Percentiles rank a stretch among this genome's conserved stretches.
phyloP scores from a whole-genome alignment of 2,888 invertebrate genomes.

The Cheilosia vulpina region DNA sequence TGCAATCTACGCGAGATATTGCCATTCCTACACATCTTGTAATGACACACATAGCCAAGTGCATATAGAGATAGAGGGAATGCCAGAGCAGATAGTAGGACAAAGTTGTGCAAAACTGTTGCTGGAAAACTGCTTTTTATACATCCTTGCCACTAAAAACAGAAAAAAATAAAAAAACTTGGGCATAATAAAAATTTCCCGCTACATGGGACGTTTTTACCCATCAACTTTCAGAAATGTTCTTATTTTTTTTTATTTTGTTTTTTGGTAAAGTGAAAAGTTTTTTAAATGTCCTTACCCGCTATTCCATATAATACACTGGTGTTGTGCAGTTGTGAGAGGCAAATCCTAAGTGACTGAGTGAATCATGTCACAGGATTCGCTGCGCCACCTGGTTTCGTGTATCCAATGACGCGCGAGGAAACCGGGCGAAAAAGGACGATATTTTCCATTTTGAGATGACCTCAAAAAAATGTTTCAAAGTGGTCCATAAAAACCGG shows the following conservation, averaged over 20 bases:
- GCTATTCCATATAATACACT: conserved; percentile 2
- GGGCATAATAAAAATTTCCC: conserved; percentile 67
- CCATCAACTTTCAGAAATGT: conserved; percentile 5
- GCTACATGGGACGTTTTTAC: conserved; percentile 45
- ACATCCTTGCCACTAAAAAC: conserved; percentile 30
- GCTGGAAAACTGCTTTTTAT: conserved; percentile 51
- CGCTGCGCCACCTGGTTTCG: conserved; percentile 63
- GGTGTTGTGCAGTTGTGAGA: conserved; percentile 47
- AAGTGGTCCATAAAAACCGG: conserved; percentile 62
- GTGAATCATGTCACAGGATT: conserved; percentile 66
- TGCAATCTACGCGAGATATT: conserved; percentile 68
- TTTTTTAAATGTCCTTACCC: conserved; percentile 53
- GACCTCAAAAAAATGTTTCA: conserved; percentile 57
- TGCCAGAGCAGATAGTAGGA: conserved; percentile 10
- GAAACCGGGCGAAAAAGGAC: conserved; percentile 13
- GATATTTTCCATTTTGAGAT: conserved; percentile 45
- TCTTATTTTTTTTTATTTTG: conserved; percentile 15
- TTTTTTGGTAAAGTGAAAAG: conserved; percentile 59
- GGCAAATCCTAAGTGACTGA: conserved; percentile 67
- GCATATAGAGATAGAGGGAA: neutral
- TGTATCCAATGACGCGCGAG: conserved; percentile 68
- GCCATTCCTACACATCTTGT: conserved; percentile 40
- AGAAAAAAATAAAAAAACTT: conserved; percentile 28
- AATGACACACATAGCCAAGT: conserved; percentile 27
- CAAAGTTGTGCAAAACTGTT: conserved; percentile 66